These are phyloP conservation scores for Brachycybe producta DNA, from an alignment of 2,888 invertebrate genomes.

Conservation along the genomic window DNA sequence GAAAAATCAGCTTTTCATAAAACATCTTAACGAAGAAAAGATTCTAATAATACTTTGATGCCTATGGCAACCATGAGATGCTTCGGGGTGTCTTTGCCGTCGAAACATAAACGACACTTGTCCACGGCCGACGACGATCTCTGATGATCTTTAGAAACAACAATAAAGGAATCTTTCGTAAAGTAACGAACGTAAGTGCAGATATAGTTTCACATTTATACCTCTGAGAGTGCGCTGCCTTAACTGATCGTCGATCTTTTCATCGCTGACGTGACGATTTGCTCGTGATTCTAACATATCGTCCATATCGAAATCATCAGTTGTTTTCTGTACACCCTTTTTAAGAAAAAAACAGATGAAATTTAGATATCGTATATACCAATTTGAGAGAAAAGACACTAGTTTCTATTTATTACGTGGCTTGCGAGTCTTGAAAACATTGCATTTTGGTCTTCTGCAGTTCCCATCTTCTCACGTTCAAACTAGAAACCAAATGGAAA, in stretches of 20 bases:
- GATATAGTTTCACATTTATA: neutral
- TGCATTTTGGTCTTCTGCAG: slow-evolving; percentile 63
- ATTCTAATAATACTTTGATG: slow-evolving; percentile 43
- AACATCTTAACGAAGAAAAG: no score
- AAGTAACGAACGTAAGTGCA: neutral
- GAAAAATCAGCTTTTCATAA: no score
- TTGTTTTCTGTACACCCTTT: slow-evolving; percentile 27
- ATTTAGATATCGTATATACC: slow-evolving; percentile 4
- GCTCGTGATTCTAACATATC: slow-evolving; percentile 72
- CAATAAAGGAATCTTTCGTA: neutral
- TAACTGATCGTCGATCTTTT: slow-evolving; percentile 48
- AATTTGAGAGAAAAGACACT: neutral
- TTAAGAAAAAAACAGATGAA: slow-evolving; percentile 3
- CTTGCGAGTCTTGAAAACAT: slow-evolving; percentile 62
- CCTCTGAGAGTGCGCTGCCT: slow-evolving; percentile 49
- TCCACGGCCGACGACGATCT: slow-evolving; percentile 56
- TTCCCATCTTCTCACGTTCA: slow-evolving; percentile 57
- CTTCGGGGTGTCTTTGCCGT: slow-evolving; percentile 63
- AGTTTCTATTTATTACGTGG: slow-evolving; percentile 30
- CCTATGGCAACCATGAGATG: slow-evolving; percentile 72
- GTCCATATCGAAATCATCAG: slow-evolving; percentile 53
- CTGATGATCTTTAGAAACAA: slow-evolving; percentile 46
- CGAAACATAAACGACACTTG: slow-evolving; percentile 69
- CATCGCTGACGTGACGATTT: slow-evolving; percentile 47
- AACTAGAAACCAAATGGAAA: slow-evolving; percentile 30